Conservation (phyloP, 2,888 invertebrate species). For the Sarcophaga variegata region DNA sequence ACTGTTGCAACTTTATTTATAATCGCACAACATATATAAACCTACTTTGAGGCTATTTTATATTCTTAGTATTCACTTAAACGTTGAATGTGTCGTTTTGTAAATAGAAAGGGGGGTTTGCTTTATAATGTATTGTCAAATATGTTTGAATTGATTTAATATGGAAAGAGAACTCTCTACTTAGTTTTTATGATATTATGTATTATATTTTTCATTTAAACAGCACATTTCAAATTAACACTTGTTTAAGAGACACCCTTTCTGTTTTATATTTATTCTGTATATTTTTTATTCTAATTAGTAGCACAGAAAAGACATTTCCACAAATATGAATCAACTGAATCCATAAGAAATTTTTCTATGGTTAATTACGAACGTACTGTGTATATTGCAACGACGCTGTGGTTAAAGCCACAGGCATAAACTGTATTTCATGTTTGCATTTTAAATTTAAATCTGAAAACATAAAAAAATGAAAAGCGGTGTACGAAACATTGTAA, state of each 20-base stretch:
- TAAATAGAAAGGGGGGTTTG: not conserved
- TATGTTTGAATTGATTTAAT: no score
- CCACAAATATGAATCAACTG: not conserved
- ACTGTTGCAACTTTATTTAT: not conserved
- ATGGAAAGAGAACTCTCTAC: no score
- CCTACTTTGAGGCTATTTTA: not conserved
- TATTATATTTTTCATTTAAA: no score
- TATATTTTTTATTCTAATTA: not conserved
- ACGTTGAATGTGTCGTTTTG: not conserved
- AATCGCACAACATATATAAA: not conserved
- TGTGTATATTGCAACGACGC: no score
- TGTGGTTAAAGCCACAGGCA: no score
- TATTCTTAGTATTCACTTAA: not conserved
- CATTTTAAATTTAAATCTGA: no score
- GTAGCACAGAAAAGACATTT: not conserved
- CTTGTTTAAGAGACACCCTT: not conserved
- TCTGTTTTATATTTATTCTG: not conserved
- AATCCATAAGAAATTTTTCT: no score
- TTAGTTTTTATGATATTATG: no score
- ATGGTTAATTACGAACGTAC: no score
- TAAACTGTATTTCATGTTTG: no score
- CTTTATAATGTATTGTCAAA: not conserved
- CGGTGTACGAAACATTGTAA: no score
- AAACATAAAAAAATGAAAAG: no score
- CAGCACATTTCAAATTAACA: not conserved